Evolutionary conservation across 2,113 vertebrate genomes (phyloP).

Genomic region (Excalfactoria chinensis): DNA sequence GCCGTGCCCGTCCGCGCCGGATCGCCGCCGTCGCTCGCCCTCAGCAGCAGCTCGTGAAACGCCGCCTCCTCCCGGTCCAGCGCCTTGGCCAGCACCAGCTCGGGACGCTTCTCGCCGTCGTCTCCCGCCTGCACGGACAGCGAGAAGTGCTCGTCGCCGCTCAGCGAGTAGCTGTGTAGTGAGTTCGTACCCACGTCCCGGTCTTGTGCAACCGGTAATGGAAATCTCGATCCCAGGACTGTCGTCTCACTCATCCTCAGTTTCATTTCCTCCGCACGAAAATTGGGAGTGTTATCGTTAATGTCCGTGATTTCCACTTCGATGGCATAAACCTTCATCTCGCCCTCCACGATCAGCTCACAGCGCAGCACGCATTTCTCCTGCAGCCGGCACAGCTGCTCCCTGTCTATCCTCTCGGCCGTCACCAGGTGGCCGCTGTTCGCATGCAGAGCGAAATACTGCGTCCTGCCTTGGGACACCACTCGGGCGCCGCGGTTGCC

Average conservation of each 20-base stretch:
- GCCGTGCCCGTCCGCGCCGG: no score
- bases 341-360: not conserved
- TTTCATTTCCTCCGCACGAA: no score
- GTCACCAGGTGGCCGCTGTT: conserved; percentile 72
- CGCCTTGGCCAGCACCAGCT: conserved; percentile 74
- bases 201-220: not conserved
- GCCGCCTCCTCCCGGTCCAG: not conserved
- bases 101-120: conserved; percentile 78
- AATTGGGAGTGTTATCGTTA: not conserved
- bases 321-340: not conserved
- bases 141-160: conserved; percentile 77
- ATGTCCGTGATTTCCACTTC: not conserved
- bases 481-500: no score
- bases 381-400: no score
- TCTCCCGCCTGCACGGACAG: conserved; percentile 78
- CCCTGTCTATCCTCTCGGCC: conserved; percentile 76
- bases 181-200: not conserved
- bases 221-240: not conserved
- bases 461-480: no score
- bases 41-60: conserved; percentile 54
- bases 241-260: no score
- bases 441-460: no score
- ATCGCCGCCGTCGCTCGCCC: conserved; percentile 43
- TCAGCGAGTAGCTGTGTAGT: conserved; percentile 61
- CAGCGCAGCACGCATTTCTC: no score